Evolutionary conservation across 2,797 vertebrate species (phyloP).

Genomic region (Rachycentron canadum): DNA sequence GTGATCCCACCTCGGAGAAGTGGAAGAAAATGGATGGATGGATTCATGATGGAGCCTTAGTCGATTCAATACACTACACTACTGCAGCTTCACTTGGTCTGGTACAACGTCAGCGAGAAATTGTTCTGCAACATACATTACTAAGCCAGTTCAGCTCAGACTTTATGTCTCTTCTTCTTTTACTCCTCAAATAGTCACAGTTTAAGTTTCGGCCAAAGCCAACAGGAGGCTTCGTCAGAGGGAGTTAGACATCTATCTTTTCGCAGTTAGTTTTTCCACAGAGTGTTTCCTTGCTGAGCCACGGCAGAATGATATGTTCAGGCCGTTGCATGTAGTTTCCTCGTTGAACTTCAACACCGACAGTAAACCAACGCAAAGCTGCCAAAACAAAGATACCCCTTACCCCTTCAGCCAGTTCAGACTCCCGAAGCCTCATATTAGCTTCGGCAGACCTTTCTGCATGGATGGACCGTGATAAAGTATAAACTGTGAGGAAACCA

Average conservation of each 20-base stretch:
- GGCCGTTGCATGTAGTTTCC: background rate
- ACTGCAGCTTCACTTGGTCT: background rate
- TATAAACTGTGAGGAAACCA: background rate
- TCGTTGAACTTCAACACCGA: background rate
- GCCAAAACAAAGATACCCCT: background rate
- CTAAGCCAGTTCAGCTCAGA: background rate
- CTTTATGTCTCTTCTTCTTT: too few relatives aligned
- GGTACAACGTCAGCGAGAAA: too few relatives aligned
- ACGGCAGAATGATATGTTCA: background rate
- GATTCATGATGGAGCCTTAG: too few relatives aligned
- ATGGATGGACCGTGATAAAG: background rate
- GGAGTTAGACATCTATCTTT: background rate
- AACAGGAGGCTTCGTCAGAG: background rate
- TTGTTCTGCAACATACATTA: background rate
- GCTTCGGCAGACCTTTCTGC: background rate
- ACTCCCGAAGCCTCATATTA: background rate
- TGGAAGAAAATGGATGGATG: too few relatives aligned
- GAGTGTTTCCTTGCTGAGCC: background rate
- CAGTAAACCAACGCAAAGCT: background rate
- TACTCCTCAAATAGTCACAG: background rate
- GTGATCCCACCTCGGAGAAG: too few relatives aligned
- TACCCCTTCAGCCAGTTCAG: constrained; percentile 1
- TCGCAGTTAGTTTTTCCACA: background rate
- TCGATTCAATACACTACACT: background rate
- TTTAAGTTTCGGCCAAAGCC: background rate